Evolutionary conservation across 2,113 vertebrate genomes (phyloP), one percentile per base, ranked within the genome.

Genomic region (Zosterops pallidus): DNA sequence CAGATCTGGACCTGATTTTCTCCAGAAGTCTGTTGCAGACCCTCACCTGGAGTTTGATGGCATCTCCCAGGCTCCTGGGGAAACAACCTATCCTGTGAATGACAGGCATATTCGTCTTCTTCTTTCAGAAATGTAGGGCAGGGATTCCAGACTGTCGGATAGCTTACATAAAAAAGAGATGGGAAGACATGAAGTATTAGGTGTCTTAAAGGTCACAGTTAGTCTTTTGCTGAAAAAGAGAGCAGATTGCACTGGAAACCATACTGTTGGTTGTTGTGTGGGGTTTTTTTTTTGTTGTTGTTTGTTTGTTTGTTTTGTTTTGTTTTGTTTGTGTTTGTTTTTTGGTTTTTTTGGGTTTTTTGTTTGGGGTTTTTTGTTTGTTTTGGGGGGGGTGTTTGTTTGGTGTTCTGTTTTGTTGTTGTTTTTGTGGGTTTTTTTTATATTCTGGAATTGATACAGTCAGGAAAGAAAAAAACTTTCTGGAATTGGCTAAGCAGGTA

Each of bases 1-100:
- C 0, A 2, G 7, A 5, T 52, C 11, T 47, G 21, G 42, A 49
- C 6, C 4, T 0, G 1, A 9, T 64, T 88, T 83, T 49, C 21
- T 14, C 37, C 6, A 4, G 12, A 67, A 57, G 3, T 37, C 20
- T n/a, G 20, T 44, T 52, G 12, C 23, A 49, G 28, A 77, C 0
- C 3, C 21, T 39, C 4, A 5, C 26, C 22, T 53, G 29, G 56
- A 50, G 20, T 16, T 29, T 8, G 3, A 17, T 46, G 23, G 6
- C 4, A 9, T 25, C 35, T 86, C 31, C 50, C 2, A 4, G 8
- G 20, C 29, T 86, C 31, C 35, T 47, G 39, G 25, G 29, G 25
- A 47, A 90, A 64, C 11, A 68, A n/a, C 6, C 31, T 16, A 28
- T 3, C 6, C 12, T n/a, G 14, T 46, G 19, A 13, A 39, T 11